A percentile compares a stretch with the other conserved stretches of the same genome.
phyloP scores from a whole-genome alignment of 2,888 invertebrate species.

The Calephelis perditalis region DNA sequence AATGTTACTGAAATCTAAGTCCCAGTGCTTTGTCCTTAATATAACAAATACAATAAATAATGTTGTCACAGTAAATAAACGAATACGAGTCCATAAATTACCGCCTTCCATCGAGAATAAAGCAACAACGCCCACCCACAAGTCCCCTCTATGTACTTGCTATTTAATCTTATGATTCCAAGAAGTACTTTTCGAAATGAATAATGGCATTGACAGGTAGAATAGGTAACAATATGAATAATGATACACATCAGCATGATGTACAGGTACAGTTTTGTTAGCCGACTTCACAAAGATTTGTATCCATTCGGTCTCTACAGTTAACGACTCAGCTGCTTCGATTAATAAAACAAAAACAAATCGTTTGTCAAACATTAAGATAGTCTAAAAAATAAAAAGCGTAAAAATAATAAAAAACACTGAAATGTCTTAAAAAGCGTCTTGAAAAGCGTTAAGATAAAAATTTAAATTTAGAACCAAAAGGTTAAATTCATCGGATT shows the following conservation, averaged over 20 bases:
- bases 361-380: no score
- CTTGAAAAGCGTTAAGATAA: no score
- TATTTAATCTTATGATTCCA: slow-evolving; percentile 47
- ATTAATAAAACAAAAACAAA: not conserved
- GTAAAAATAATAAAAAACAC: no score
- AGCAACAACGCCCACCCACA: slow-evolving; percentile 57
- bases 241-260: not conserved
- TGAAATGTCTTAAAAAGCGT: no score
- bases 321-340: no score
- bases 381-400: no score
- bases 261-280: no score
- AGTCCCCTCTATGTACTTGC: slow-evolving; percentile 51
- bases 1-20: not conserved
- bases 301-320: not conserved
- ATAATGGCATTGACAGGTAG: slow-evolving; percentile 33
- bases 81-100: slow-evolving; percentile 56
- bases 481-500: slow-evolving; percentile 13
- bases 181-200: slow-evolving; percentile 45
- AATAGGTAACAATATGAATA: slow-evolving; percentile 19
- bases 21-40: no score
- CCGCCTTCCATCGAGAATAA: slow-evolving; percentile 63
- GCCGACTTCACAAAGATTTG: not conserved
- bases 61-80: slow-evolving; percentile 32
- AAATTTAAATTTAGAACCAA: slow-evolving; percentile 18
- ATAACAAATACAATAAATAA: slow-evolving; percentile 20